Evolutionary conservation across 1,140 invertebrate species (phyloP).

Genomic region (Doryteuthis pealeii): DNA sequence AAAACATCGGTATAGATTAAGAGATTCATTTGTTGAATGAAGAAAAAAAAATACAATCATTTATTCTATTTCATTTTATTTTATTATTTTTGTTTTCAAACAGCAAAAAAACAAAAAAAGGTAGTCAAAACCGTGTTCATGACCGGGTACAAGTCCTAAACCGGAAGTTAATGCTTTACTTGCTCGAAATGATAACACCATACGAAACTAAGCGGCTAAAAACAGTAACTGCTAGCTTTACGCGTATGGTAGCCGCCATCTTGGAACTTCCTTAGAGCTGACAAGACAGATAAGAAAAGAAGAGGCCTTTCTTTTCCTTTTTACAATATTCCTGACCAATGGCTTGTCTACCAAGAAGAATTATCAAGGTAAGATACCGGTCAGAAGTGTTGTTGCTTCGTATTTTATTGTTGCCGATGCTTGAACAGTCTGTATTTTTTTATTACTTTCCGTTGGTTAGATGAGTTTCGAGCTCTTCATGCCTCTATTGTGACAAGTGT

Average conservation of each 20-base stretch:
- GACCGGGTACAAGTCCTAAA: background rate
- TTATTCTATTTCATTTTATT: too few relatives aligned
- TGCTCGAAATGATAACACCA: background rate
- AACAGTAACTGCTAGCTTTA: slow-evolving; percentile 13
- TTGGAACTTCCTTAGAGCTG: slow-evolving; percentile 28
- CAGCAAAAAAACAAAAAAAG: too few relatives aligned
- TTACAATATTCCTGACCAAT: slow-evolving; percentile 29
- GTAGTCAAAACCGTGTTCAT: too few relatives aligned
- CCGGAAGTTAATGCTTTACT: background rate
- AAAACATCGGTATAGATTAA: too few relatives aligned
- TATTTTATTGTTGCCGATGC: slow-evolving; percentile 4
- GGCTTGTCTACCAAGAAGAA: slow-evolving; percentile 58
- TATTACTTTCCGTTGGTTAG: too few relatives aligned
- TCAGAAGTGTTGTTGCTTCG: background rate
- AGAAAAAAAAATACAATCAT: too few relatives aligned
- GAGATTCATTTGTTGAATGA: too few relatives aligned
- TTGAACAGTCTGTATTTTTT: too few relatives aligned
- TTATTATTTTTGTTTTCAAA: too few relatives aligned
- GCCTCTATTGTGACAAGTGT: background rate
- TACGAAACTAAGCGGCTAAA: slow-evolving; percentile 2
- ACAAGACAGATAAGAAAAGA: slow-evolving; percentile 28
- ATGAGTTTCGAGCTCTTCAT: background rate
- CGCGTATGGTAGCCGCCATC: slow-evolving; percentile 27
- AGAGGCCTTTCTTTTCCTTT: background rate
- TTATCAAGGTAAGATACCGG: slow-evolving; percentile 55